Conservation (phyloP, 2,888 invertebrate species). For the Eilema depressum region DNA sequence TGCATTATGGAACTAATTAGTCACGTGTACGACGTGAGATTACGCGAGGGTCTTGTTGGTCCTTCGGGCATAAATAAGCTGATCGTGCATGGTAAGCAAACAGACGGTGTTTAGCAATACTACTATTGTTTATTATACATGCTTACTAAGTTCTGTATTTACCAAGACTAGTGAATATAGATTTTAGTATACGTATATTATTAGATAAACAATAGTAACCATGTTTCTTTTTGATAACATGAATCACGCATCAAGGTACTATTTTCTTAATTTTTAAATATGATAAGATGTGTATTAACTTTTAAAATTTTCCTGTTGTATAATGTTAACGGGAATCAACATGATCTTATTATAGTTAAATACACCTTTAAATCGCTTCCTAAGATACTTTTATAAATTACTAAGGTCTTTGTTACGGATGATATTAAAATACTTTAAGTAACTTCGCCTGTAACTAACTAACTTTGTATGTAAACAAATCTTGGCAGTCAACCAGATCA, state of each 20-base stretch:
- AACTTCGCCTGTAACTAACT: neutral
- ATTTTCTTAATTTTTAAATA: too few species aligned
- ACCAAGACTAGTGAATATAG: conserved; percentile 29
- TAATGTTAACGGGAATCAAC: too few species aligned
- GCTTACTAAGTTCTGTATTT: conserved; percentile 54
- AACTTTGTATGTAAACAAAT: conserved; percentile 3
- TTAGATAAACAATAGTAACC: neutral
- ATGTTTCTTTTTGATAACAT: neutral
- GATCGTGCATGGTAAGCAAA: conserved; percentile 64
- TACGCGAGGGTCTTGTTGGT: conserved; percentile 52
- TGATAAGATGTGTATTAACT: too few species aligned
- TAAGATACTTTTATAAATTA: neutral
- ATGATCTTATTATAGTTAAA: too few species aligned
- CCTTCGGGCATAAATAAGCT: conserved; percentile 66
- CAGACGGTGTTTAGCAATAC: conserved; percentile 63
- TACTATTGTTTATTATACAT: conserved; percentile 72
- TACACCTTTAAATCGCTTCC: too few species aligned
- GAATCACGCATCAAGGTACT: too few species aligned
- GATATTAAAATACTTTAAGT: neutral
- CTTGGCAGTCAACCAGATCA: neutral
- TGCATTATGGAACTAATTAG: conserved; percentile 51
- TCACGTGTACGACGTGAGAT: conserved; percentile 45
- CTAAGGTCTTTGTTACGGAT: neutral
- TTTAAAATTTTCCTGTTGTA: too few species aligned
- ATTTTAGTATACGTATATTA: neutral